A percentile compares a stretch with the other conserved stretches of the same genome.
phyloP scores from a whole-genome alignment of 2,797 vertebrate genomes.

The Acanthopagrus latus region DNA sequence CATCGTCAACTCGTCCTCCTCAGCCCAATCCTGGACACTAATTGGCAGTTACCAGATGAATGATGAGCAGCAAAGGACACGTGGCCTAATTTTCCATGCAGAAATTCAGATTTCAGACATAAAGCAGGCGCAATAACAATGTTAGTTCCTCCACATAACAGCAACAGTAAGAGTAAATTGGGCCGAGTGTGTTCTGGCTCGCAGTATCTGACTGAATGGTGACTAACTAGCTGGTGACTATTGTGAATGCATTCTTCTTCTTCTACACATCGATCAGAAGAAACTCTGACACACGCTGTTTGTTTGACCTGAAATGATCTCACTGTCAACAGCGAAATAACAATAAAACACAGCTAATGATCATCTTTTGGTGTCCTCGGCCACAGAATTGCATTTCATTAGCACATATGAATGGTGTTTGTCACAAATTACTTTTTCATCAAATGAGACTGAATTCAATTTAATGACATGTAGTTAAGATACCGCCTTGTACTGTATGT shows the following conservation, averaged over 20 bases:
- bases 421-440: background rate
- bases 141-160: background rate
- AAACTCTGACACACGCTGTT: background rate
- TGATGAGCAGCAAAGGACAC: background rate
- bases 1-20: background rate
- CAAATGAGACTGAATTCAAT: slow-evolving; percentile 1
- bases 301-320: background rate
- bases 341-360: slow-evolving; percentile 3
- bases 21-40: background rate
- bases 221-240: background rate
- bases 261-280: background rate
- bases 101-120: background rate
- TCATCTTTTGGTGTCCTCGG: background rate
- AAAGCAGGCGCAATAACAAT: background rate
- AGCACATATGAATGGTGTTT: slow-evolving; percentile 11
- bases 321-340: background rate
- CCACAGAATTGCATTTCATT: slow-evolving; percentile 8
- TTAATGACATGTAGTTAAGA: slow-evolving; percentile 5
- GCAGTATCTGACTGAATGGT: background rate
- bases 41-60: background rate
- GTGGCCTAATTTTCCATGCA: background rate
- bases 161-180: background rate
- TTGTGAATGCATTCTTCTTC: background rate
- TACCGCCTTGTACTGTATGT: background rate
- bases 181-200: background rate